phyloP scores from a whole-genome alignment of 2,888 invertebrate species.

The Heteromyza rotundicornis region DNA sequence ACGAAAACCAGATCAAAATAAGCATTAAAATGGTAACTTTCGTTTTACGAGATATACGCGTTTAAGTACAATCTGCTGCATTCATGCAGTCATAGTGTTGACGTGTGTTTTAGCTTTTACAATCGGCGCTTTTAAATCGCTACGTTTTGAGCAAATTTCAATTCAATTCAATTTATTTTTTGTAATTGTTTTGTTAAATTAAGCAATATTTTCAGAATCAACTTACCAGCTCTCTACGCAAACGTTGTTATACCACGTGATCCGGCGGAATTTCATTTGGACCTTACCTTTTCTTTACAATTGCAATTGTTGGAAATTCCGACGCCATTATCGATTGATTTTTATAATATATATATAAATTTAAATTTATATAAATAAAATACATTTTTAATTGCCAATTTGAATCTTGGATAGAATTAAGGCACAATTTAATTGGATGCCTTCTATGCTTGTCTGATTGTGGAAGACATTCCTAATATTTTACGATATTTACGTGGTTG shows the following conservation, averaged over 20 bases:
- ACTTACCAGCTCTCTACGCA: slow-evolving; percentile 60
- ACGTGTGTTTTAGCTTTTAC: slow-evolving; percentile 50
- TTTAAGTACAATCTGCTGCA: slow-evolving; percentile 21
- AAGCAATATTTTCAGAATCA: slow-evolving; percentile 40
- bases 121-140: slow-evolving; percentile 23
- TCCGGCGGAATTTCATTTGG: slow-evolving; percentile 53
- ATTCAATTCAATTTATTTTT: slow-evolving; percentile 37
- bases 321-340: slow-evolving; percentile 27
- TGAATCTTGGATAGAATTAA: no score
- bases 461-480: no score
- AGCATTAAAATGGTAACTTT: slow-evolving; percentile 6
- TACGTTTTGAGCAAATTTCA: slow-evolving; percentile 41
- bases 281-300: slow-evolving; percentile 57
- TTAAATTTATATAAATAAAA: slow-evolving; percentile 14
- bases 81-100: slow-evolving; percentile 50
- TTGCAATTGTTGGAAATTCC: slow-evolving; percentile 36
- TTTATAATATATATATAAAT: slow-evolving; percentile 15
- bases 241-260: slow-evolving; percentile 61
- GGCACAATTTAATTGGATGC: no score
- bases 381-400: no score
- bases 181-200: slow-evolving; percentile 37
- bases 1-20: slow-evolving; percentile 24
- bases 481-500: no score
- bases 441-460: no score
- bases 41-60: slow-evolving; percentile 15